Evolutionary conservation across 2,888 invertebrate species (phyloP), one percentile per base, ranked within the genome.

Genomic region (Calameuta pallipes): DNA sequence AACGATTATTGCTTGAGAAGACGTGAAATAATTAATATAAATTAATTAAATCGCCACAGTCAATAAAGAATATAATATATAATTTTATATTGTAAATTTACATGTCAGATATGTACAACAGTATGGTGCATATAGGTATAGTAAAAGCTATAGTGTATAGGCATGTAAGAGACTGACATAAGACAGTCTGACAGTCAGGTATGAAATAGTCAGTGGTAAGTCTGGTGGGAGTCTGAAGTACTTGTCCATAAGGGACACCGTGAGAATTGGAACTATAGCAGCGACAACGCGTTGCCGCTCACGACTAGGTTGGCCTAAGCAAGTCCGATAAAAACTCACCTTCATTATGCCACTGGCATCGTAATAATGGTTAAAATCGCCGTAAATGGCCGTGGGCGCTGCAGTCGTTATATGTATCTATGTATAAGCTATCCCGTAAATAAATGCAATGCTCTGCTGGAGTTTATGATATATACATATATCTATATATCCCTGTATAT

Each of bases 291-390:
- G n/a, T 74, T 36, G 56, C 33, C n/a, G 76, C 36, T 70, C 71
- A 71, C 79, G 74, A 75, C 78, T 79, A 71, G 75, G 74, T 69
- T 71, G 85, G 82, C 80, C 78, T 56, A 56, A 56, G 56, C 56
- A 56, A 56, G 56, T 56, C 74, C 77, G 81, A 87, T 84, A 90
- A 90, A 90, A 90, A 90, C 90, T 90, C 82, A 90, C 90, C 90
- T 88, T 89, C 89, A 88, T 90, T 90, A 91, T 90, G 88, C 89
- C 85, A 86, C 84, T 84, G 85, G 86, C 86, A 86, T 87, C 87
- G 90, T 89, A 89, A 88, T 90, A 90, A 90, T 90, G 86, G 87
- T 86, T 88, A 88, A 89, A 88, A 89, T 88, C 84, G 84, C 90
- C 90, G 87, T 90, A 90, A 88, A 90, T 90, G 90, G 90, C 83